Conservation (phyloP, 2,888 invertebrate species). For the Coleophora flavipennella region DNA sequence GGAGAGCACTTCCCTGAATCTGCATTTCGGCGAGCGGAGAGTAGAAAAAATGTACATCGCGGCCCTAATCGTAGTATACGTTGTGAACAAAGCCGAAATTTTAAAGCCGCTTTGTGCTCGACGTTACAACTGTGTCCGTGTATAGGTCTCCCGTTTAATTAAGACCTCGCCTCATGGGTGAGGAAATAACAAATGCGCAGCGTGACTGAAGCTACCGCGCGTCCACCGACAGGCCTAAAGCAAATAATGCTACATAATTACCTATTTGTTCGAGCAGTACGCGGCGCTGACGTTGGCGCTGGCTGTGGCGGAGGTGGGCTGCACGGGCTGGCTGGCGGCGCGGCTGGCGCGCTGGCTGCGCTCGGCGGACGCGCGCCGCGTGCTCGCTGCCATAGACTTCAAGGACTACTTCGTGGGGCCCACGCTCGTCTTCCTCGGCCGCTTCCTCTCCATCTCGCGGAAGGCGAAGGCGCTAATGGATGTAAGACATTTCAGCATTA, state of each 20-base stretch:
- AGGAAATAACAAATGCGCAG: too few relatives aligned
- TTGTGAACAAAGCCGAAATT: too few relatives aligned
- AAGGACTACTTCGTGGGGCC: not conserved
- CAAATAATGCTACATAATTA: not conserved
- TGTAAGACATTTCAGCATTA: not conserved
- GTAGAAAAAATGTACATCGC: too few relatives aligned
- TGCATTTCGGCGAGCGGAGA: too few relatives aligned
- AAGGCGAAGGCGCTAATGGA: not conserved
- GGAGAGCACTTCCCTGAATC: too few relatives aligned
- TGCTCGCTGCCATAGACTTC: conserved; percentile 18
- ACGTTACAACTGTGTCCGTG: too few relatives aligned
- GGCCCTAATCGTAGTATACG: too few relatives aligned
- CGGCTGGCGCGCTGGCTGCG: conserved; percentile 25
- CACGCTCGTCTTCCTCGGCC: not conserved
- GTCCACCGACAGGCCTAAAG: not conserved
- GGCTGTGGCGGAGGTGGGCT: conserved; percentile 20
- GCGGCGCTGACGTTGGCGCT: conserved; percentile 20
- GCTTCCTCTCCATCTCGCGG: not conserved
- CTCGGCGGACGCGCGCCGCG: conserved; percentile 17
- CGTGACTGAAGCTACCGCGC: too few relatives aligned
- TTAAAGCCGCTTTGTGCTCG: too few relatives aligned
- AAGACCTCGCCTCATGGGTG: too few relatives aligned
- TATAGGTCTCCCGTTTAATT: too few relatives aligned
- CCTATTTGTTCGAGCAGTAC: conserved; percentile 21
- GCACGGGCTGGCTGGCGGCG: conserved; percentile 25